A percentile compares a stretch with the other conserved stretches of the same genome.
Conservation (phyloP, 2,797 vertebrate species). For the Dermochelys coriacea region DNA sequence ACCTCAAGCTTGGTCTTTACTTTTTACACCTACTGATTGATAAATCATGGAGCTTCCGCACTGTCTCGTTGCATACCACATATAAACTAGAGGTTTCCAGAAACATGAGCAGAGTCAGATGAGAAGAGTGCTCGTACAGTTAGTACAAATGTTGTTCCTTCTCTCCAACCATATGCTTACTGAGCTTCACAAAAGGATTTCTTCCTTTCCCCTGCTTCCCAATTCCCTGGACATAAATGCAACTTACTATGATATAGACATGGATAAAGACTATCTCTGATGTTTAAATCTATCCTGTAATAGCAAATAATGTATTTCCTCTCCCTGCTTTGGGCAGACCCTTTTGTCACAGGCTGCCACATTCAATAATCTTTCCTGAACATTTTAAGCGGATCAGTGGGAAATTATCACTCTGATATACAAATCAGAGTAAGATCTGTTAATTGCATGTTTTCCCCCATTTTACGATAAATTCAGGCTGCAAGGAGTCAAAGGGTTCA, state of each 20-base stretch:
- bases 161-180: background rate
- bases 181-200: background rate
- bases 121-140: constrained; percentile 12
- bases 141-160: constrained; percentile 5
- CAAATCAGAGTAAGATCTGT: background rate
- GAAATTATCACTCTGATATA: background rate
- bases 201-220: background rate
- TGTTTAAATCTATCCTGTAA: background rate
- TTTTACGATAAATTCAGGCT: background rate
- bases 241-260: background rate
- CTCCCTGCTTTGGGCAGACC: background rate
- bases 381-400: background rate
- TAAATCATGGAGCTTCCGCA: constrained; percentile 55
- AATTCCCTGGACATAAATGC: background rate
- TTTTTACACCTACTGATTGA: constrained; percentile 32
- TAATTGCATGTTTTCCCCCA: background rate
- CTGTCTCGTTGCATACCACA: constrained; percentile 33
- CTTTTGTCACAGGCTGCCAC: background rate
- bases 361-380: background rate
- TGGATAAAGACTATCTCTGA: background rate
- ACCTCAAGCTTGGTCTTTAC: constrained; percentile 38
- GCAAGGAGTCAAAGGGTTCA: background rate
- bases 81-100: constrained; percentile 33
- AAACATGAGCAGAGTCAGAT: constrained; percentile 50
- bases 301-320: background rate